Base-by-base conservation (phyloP, 23 tunicate species). In the Ascidia mentula region DNA sequence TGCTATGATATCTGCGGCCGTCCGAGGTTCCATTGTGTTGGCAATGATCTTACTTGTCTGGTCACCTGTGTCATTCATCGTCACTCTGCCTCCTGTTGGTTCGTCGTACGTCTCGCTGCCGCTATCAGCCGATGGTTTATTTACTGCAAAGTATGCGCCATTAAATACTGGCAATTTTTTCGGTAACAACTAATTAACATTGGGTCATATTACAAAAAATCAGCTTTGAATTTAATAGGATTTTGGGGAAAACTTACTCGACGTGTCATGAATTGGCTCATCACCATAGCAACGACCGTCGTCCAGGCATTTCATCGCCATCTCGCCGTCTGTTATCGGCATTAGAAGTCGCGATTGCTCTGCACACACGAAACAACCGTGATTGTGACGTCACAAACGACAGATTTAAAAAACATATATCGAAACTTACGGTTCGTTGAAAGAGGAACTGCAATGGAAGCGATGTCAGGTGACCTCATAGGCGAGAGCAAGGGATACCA, bases 91-190 rank as follows among this genome's bases (percentile, higher is more conserved):
- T 31, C 91, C 89, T 1, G 97, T 80, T 45, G 97, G 97, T 59
- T 91, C 97, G 80, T 86, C 97, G 77, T 91, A 91, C 35, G 97
- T 91, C 37, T 91, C 97, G 36, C 89, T 69, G 76, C 85, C 85
- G 15, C 45, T 77, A 9, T 36, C 75, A 2, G 40, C 20, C 9
- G 75, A 31, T 15, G 40, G 38, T 7, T 72, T 36, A 24, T 72
- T 35, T 31, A 36, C 75, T 34, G 73, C 53, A 42, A 12, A 42
- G 15, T 9, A 42, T 42, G 53, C 15, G 53, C 53, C 53, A 42
- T 42, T 42, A 42, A 42, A 42, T 42, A 42, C 15, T 15, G 12
- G 15, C 15, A 42, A 42, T 42, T 42, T 42, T 42, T n/a, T n/a
- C n/a, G n/a, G n/a, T n/a, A n/a, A n/a, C n/a, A n/a, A n/a, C n/a